Evolutionary conservation across 2,888 invertebrate species (phyloP).

Genomic region (Bugula neritina): DNA sequence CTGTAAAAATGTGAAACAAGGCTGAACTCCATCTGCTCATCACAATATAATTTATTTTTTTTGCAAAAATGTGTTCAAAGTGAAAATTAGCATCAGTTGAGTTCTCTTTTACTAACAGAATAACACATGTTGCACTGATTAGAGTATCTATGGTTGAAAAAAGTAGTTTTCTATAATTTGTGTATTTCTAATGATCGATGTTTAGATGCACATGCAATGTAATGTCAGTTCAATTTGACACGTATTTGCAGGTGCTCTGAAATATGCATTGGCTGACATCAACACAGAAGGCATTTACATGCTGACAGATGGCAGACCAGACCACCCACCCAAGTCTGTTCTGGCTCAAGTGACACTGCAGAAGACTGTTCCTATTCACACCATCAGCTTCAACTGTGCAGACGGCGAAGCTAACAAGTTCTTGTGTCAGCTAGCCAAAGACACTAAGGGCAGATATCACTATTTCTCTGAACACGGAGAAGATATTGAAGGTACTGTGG

Average conservation of each 20-base stretch:
- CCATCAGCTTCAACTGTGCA: conserved; percentile 54
- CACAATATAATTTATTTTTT: too few relatives aligned
- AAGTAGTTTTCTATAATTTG: too few relatives aligned
- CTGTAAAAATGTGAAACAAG: too few relatives aligned
- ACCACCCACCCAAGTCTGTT: conserved; percentile 52
- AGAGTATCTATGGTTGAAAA: too few relatives aligned
- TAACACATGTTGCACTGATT: too few relatives aligned
- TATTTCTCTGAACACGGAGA: conserved; percentile 47
- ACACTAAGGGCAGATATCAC: conserved; percentile 51
- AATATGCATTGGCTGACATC: conserved; percentile 47
- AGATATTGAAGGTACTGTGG: conserved; percentile 41
- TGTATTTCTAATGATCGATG: too few relatives aligned
- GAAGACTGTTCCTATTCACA: conserved; percentile 49
- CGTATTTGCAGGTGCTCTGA: conserved; percentile 43
- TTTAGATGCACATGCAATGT: too few relatives aligned
- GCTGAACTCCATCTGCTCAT: too few relatives aligned
- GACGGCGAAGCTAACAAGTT: conserved; percentile 52
- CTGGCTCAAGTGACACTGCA: conserved; percentile 51
- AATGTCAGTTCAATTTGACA: too few relatives aligned
- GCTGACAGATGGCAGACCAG: conserved; percentile 52
- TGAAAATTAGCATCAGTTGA: too few relatives aligned
- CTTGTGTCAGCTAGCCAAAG: conserved; percentile 46
- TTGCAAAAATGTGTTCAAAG: too few relatives aligned
- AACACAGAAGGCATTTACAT: conserved; percentile 52
- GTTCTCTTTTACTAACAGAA: too few relatives aligned